Conservation (phyloP, 2,888 invertebrate genomes). For the Diaperis boleti region DNA sequence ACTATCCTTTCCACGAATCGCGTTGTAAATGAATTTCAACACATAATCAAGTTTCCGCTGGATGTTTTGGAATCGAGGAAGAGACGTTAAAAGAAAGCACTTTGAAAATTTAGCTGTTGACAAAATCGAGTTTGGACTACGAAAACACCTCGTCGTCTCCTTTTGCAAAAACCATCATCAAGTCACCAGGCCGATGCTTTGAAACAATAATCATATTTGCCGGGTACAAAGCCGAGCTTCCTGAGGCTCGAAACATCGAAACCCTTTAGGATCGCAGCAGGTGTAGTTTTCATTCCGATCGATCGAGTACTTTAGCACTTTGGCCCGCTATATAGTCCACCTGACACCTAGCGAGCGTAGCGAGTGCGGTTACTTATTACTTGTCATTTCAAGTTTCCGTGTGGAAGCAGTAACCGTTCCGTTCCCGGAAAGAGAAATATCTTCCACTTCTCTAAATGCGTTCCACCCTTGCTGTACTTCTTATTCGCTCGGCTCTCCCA, state of each 20-base stretch:
- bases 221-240: conserved; percentile 18
- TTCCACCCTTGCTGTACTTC: conserved; percentile 29
- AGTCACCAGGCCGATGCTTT: conserved; percentile 31
- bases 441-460: conserved; percentile 42
- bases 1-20: conserved; percentile 18
- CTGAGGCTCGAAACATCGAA: conserved; percentile 28
- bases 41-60: conserved; percentile 24
- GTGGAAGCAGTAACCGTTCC: conserved; percentile 47
- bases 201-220: conserved; percentile 34
- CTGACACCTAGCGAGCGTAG: conserved; percentile 48
- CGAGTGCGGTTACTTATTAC: conserved; percentile 49
- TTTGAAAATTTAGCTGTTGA: conserved; percentile 43
- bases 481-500: conserved; percentile 28
- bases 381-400: conserved; percentile 49
- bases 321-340: conserved; percentile 47
- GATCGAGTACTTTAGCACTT: conserved; percentile 48
- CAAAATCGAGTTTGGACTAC: conserved; percentile 35
- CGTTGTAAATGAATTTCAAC: conserved; percentile 27
- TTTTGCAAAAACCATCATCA: conserved; percentile 31
- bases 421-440: conserved; percentile 46
- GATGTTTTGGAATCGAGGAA: conserved; percentile 33
- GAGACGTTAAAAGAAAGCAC: conserved; percentile 39
- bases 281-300: conserved; percentile 47
- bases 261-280: conserved; percentile 44
- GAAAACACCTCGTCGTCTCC: conserved; percentile 28